These are phyloP conservation scores for Uloborus plumipes DNA, from an alignment of 2,888 invertebrate species.

Conservation along the genomic window DNA sequence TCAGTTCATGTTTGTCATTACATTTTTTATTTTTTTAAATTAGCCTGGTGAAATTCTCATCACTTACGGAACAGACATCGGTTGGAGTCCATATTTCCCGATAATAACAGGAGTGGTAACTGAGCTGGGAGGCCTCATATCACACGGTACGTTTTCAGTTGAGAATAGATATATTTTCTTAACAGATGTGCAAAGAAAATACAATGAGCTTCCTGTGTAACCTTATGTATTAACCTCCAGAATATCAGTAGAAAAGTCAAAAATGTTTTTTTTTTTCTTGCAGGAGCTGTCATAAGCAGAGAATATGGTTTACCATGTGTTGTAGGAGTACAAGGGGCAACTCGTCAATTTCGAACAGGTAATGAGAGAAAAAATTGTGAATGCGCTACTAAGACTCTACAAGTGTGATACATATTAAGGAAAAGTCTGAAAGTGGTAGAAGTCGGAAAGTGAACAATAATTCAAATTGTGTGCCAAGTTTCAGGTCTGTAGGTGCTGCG, in stretches of 20 bases:
- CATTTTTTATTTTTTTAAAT: too few relatives aligned
- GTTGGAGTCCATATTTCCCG: conserved; percentile 89
- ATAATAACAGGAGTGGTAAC: conserved; percentile 83
- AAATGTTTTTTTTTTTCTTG: not conserved
- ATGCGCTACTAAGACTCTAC: not conserved
- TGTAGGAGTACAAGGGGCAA: conserved; percentile 80
- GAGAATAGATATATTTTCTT: too few relatives aligned
- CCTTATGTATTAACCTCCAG: not conserved
- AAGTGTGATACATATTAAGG: too few relatives aligned
- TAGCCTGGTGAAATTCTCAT: conserved; percentile 81
- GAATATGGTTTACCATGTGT: conserved; percentile 87
- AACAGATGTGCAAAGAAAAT: too few relatives aligned
- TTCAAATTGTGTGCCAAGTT: too few relatives aligned
- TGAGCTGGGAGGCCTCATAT: conserved; percentile 85
- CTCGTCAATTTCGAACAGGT: conserved; percentile 69
- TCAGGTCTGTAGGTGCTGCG: too few relatives aligned
- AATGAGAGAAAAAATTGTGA: not conserved
- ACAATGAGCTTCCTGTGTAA: too few relatives aligned
- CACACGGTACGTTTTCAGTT: conserved; percentile 77
- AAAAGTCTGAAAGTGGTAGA: not conserved
- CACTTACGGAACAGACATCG: conserved; percentile 83
- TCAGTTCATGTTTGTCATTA: too few relatives aligned
- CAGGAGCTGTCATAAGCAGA: conserved; percentile 85
- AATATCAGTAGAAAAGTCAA: not conserved
- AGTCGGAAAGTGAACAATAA: too few relatives aligned